Evolutionary conservation across 2,888 invertebrate species (phyloP).

Genomic region (Frankliniella intonsa): DNA sequence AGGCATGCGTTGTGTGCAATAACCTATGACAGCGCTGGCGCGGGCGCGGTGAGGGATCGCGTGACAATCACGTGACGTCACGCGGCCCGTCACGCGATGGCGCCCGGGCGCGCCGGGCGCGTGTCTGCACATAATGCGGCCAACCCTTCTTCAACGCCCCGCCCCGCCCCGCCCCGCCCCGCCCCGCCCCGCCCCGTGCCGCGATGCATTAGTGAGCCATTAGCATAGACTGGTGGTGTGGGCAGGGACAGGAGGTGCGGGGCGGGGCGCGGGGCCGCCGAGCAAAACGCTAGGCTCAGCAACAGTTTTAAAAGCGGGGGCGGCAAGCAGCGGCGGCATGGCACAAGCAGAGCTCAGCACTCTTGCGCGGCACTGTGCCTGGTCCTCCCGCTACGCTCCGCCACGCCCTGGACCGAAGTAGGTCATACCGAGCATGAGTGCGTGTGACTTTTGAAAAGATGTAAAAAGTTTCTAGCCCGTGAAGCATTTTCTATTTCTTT

Average conservation of each 20-base stretch:
- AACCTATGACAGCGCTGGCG: too few relatives aligned
- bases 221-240: background rate
- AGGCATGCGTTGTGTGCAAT: too few relatives aligned
- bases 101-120: background rate
- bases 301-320: background rate
- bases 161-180: background rate
- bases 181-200: background rate
- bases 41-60: background rate
- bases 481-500: too few relatives aligned
- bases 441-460: too few relatives aligned
- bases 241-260: background rate
- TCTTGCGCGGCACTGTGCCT: background rate
- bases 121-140: too few relatives aligned
- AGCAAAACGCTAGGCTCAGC: background rate
- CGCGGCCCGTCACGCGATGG: background rate
- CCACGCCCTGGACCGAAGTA: too few relatives aligned
- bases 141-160: background rate
- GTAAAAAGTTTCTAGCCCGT: too few relatives aligned
- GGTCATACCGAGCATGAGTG: too few relatives aligned
- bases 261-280: background rate
- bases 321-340: background rate
- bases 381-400: too few relatives aligned
- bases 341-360: too few relatives aligned
- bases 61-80: conserved; percentile 3
- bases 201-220: conserved; percentile 9